These are phyloP conservation scores for Eretmochelys imbricata DNA, from an alignment of 2,113 vertebrate genomes.

Conservation along the genomic window DNA sequence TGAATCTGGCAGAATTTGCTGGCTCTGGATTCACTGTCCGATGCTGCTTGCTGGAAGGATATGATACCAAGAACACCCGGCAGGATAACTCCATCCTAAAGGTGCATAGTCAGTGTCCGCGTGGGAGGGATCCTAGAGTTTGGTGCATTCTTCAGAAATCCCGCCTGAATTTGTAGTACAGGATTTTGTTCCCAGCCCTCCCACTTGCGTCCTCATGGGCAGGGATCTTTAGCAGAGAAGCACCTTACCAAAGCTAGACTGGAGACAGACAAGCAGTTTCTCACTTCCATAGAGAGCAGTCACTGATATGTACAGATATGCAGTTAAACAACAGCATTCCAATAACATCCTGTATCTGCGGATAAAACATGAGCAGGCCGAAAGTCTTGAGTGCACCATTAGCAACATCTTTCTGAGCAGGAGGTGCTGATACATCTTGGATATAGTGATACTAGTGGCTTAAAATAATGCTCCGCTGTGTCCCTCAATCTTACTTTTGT, in stretches of 20 bases:
- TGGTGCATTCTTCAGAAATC: background rate
- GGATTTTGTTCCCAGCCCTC: background rate
- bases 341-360: background rate
- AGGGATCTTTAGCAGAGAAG: background rate
- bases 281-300: background rate
- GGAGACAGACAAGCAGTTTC: background rate
- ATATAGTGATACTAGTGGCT: background rate
- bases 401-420: background rate
- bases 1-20: constrained; percentile 98
- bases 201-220: background rate
- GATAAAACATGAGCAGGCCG: background rate
- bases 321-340: background rate
- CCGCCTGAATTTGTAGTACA: background rate
- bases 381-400: background rate
- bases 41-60: constrained; percentile 97
- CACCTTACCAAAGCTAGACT: background rate
- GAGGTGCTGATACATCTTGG: background rate
- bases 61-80: constrained; percentile 97
- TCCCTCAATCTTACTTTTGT: constrained; percentile 19
- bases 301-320: background rate
- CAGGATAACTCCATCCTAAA: constrained; percentile 99
- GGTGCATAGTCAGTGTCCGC: constrained; percentile 69
- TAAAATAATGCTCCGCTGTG: background rate
- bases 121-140: background rate
- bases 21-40: constrained; percentile 95